Base-by-base conservation (phyloP, 2,888 invertebrate species). In the Aromia moschata region DNA sequence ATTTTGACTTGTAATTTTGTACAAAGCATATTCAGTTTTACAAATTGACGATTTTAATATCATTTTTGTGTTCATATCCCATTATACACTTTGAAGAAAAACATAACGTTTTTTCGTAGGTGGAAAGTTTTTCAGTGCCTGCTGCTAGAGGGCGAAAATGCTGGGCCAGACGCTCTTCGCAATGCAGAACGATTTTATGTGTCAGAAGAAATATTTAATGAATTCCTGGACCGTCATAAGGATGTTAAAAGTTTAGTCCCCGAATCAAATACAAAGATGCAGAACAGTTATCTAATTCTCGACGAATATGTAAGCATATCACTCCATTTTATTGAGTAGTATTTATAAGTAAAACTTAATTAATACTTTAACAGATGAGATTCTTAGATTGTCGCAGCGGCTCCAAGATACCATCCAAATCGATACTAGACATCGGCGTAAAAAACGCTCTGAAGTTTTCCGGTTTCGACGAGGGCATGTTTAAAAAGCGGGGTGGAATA, bases 101-200 rank as follows among this genome's bases (percentile, higher is more conserved):
- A n/a, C n/a, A n/a, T n/a, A n/a, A n/a, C n/a, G n/a, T n/a, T n/a
- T n/a, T n/a, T n/a, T n/a, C 4, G 25, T 33, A 78, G 79, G 59
- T 79, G 79, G 79, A 77, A 80, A 65, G 83, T 83, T 10, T 84
- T 84, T 68, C 84, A 84, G 70, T 84, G 83, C 64, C 71, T 84
- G 9, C 67, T 83, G 7, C 72, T 84, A 9, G 82, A 82, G 41
- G 84, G 84, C 1, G 84, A 84, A 73, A 84, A 84, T 68, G 79
- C 70, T 2, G 84, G 84, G 3, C 72, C 73, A 9, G 77, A 77
- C 2, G 81, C 83, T 9, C 56, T 83, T 15, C 72, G 82, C 46
- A 78, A 83, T 62, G 83, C 83, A 1, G 79, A 80, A 67, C 58
- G 67, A 11, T 83, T 84, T 64, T 81, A 83, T 46, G 79, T 84